Percentiles rank a stretch among this genome's conserved stretches.
These are phyloP conservation scores for Shargacucullia verbasci DNA, from an alignment of 2,888 invertebrate genomes.

Conservation along the genomic window DNA sequence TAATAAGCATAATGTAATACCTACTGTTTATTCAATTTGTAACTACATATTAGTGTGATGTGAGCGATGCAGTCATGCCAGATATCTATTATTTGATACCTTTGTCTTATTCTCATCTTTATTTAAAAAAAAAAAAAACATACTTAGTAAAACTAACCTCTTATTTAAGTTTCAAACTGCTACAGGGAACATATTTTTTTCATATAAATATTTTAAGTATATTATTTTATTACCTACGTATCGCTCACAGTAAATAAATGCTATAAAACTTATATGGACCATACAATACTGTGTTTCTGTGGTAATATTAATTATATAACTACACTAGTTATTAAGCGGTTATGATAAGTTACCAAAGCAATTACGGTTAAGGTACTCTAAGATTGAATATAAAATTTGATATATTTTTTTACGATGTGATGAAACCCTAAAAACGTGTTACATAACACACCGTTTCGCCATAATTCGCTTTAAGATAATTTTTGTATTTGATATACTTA, in stretches of 20 bases:
- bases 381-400: slow-evolving; percentile 63
- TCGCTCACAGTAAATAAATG: slow-evolving; percentile 46
- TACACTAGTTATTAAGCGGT: slow-evolving; percentile 67
- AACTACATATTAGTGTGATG: slow-evolving; percentile 10
- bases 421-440: slow-evolving; percentile 59
- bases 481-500: slow-evolving; percentile 79
- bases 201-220: neutral
- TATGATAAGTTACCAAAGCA: slow-evolving; percentile 87
- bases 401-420: slow-evolving; percentile 80
- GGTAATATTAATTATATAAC: slow-evolving; percentile 53
- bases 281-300: slow-evolving; percentile 40
- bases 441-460: slow-evolving; percentile 67
- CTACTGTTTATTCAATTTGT: slow-evolving; percentile 29
- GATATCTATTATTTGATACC: neutral
- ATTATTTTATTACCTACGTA: slow-evolving; percentile 15
- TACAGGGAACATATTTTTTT: neutral
- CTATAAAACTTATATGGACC: slow-evolving; percentile 33
- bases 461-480: slow-evolving; percentile 73
- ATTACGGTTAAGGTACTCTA: slow-evolving; percentile 74
- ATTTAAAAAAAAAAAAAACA: slow-evolving; percentile 2
- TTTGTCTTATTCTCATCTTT: slow-evolving; percentile 1
- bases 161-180: neutral
- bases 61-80: slow-evolving; percentile 40
- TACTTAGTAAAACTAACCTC: too few species aligned
- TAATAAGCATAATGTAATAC: slow-evolving; percentile 31